Percentiles rank a stretch among this genome's conserved stretches.
Conservation (phyloP, 2,888 invertebrate genomes). For the Lacanobia wlatinum region DNA sequence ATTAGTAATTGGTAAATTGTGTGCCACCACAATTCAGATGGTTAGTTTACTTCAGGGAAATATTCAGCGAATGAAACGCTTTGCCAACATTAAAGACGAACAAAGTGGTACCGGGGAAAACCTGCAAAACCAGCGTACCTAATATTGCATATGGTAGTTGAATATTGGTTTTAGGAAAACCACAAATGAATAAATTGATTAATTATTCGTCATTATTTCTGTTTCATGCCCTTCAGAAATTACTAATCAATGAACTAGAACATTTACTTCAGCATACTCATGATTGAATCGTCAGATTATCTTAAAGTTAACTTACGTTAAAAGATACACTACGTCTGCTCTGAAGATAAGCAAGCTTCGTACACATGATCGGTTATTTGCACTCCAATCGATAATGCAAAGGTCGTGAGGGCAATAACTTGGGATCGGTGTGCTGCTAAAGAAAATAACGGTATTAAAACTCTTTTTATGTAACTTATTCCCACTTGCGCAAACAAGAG, state of each 20-base stretch:
- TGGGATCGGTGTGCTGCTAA: neutral
- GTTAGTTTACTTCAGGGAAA: constrained; percentile 8
- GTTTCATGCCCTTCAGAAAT: neutral
- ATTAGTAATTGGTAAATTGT: constrained; percentile 24
- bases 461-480: neutral
- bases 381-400: constrained; percentile 25
- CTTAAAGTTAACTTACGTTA: neutral
- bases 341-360: constrained; percentile 19
- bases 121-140: neutral
- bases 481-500: neutral
- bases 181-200: neutral
- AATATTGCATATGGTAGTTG: too few relatives aligned
- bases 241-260: neutral
- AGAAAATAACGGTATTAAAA: neutral
- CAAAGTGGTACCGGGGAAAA: neutral
- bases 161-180: neutral
- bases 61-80: neutral
- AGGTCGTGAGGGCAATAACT: constrained; percentile 32
- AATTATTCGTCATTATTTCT: neutral
- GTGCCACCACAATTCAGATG: neutral
- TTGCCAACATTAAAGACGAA: neutral
- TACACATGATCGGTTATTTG: constrained; percentile 9
- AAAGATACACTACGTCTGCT: constrained; percentile 1
- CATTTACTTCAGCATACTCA: neutral
- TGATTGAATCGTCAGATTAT: neutral